Conservation (phyloP, 1,140 invertebrate species). For the Rhynchophorus ferrugineus region DNA sequence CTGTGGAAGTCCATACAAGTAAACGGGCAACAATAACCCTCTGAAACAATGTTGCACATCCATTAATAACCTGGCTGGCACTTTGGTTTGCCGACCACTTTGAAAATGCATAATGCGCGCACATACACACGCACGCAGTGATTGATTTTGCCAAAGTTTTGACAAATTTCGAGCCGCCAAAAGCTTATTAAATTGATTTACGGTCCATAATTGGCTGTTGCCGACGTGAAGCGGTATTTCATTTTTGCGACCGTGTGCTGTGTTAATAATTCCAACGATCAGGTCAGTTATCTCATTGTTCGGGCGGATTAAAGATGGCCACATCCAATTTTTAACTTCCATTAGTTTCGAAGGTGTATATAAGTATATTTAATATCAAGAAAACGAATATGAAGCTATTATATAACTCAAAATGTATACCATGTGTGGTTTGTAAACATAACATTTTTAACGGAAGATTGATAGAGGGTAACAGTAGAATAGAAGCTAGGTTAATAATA, state of each 20-base stretch:
- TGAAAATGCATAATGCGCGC: neutral
- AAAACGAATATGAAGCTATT: too few relatives aligned
- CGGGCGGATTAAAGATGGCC: neutral
- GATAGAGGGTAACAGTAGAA: too few relatives aligned
- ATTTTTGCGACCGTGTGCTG: neutral
- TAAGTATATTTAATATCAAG: too few relatives aligned
- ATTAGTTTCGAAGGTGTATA: too few relatives aligned
- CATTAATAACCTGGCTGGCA: neutral
- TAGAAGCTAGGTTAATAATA: too few relatives aligned
- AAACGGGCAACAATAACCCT: neutral
- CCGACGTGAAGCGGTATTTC: neutral
- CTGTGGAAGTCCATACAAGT: neutral
- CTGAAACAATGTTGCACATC: too few relatives aligned
- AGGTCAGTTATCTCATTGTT: neutral
- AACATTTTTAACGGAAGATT: too few relatives aligned
- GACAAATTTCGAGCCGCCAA: neutral
- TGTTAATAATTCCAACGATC: neutral
- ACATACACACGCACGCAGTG: neutral
- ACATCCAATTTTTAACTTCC: too few relatives aligned
- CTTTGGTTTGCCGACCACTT: neutral
- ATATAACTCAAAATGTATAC: too few relatives aligned
- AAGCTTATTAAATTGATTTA: neutral
- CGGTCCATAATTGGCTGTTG: neutral
- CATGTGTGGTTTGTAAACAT: too few relatives aligned
- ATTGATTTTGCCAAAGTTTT: neutral